Percentiles rank a stretch among this genome's conserved stretches.
These are phyloP conservation scores for Aegypius monachus DNA, from an alignment of 2,113 vertebrate genomes.

Conservation along the genomic window DNA sequence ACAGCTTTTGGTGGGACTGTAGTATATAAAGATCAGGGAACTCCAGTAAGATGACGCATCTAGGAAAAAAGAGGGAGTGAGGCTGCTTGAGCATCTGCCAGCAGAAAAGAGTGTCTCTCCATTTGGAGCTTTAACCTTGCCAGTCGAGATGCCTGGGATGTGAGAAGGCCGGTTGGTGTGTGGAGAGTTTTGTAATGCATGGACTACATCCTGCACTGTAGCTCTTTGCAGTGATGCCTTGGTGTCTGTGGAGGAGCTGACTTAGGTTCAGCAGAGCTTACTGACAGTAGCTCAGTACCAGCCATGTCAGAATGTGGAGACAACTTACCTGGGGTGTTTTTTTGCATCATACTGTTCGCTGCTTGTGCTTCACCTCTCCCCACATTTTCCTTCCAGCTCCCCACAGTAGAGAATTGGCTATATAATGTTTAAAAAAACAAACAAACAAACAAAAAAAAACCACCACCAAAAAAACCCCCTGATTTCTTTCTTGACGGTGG, in stretches of 20 bases:
- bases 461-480: no score
- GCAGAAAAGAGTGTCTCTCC: neutral
- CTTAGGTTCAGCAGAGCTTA: neutral
- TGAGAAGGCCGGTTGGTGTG: neutral
- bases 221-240: neutral
- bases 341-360: neutral
- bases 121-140: neutral
- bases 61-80: neutral
- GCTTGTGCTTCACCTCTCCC: neutral
- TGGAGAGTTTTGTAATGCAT: neutral
- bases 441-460: neutral
- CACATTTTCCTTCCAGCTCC: neutral
- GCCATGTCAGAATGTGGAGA: neutral
- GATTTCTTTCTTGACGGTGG: neutral
- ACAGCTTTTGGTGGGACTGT: neutral
- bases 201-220: neutral
- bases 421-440: neutral
- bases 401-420: neutral
- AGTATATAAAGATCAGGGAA: neutral
- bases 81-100: neutral
- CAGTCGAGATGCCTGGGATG: neutral
- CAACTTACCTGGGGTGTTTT: accelerated
- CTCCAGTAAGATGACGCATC: neutral
- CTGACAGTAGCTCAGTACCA: neutral
- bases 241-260: neutral